phyloP scores from a whole-genome alignment of 2,797 vertebrate genomes.

The Crenichthys baileyi region DNA sequence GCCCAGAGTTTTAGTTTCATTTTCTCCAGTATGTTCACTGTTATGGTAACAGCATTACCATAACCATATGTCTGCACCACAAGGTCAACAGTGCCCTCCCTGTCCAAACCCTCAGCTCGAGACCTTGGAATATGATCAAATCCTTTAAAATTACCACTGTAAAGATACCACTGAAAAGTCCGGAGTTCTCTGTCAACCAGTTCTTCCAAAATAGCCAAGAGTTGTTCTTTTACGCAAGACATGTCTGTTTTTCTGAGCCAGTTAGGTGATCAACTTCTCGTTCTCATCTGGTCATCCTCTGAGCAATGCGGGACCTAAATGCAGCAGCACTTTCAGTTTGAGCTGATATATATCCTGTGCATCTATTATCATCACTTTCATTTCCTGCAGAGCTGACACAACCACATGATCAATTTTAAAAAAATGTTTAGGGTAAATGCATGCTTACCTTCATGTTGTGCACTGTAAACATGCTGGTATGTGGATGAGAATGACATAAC shows the following conservation, averaged over 20 bases:
- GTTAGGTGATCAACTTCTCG: background rate
- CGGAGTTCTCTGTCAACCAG: constrained; percentile 24
- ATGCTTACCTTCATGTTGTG: background rate
- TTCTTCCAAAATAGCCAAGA: constrained; percentile 31
- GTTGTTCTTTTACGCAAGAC: constrained; percentile 21
- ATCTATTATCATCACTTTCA: background rate
- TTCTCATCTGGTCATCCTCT: background rate
- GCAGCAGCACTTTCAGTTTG: constrained; percentile 30
- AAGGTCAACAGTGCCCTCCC: constrained; percentile 24
- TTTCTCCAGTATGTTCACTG: constrained; percentile 24
- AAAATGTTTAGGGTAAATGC: background rate
- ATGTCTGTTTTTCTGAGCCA: constrained; percentile 13
- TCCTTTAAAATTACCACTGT: constrained; percentile 12
- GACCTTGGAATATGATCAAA: constrained; percentile 28
- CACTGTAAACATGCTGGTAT: background rate
- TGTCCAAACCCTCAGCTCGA: background rate
- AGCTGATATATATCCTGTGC: background rate
- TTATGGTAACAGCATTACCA: constrained; percentile 22
- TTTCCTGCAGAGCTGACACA: constrained; percentile 4
- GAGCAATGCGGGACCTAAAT: background rate
- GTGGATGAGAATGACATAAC: background rate
- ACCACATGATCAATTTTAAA: background rate
- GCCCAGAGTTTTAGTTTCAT: constrained; percentile 34
- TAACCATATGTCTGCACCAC: constrained; percentile 37
- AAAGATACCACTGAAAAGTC: constrained; percentile 44